Evolutionary conservation across 2,113 vertebrate genomes (phyloP).

Genomic region (Ciconia maguari): DNA sequence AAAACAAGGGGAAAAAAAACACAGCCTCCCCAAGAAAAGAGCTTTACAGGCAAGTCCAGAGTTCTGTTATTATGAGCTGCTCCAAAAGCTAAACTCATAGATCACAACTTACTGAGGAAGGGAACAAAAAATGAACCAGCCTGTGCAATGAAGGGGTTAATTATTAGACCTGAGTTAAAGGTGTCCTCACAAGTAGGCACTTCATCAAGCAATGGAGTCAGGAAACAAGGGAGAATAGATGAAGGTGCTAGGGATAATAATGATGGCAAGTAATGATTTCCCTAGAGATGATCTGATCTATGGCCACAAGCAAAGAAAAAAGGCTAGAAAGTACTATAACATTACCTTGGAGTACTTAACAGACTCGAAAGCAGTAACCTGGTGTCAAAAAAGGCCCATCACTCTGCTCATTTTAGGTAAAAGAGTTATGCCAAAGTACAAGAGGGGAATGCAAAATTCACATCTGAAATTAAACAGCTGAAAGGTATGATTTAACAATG

Average conservation of each 20-base stretch:
- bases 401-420: conserved; percentile 75
- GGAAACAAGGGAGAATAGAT: conserved; percentile 90
- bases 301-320: conserved; percentile 88
- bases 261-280: conserved; percentile 98
- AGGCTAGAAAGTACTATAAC: conserved; percentile 78
- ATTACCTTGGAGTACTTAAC: conserved; percentile 83
- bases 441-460: conserved; percentile 80
- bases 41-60: neutral
- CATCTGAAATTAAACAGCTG: conserved; percentile 90
- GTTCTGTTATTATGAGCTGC: neutral
- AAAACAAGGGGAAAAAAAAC: neutral
- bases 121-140: neutral
- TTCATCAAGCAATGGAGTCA: conserved; percentile 87
- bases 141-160: conserved; percentile 78
- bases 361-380: conserved; percentile 79
- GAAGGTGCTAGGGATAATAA: conserved; percentile 93
- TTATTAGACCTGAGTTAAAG: conserved; percentile 76
- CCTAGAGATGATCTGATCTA: conserved; percentile 93
- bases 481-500: conserved; percentile 95
- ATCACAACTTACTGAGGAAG: neutral
- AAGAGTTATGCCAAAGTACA: conserved; percentile 82
- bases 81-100: conserved; percentile 37
- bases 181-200: conserved; percentile 78
- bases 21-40: neutral
- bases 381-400: conserved; percentile 78